Percentiles rank a stretch among this genome's conserved stretches.
phyloP scores from a whole-genome alignment of 2,797 vertebrate species.

The Harpagifer antarcticus region DNA sequence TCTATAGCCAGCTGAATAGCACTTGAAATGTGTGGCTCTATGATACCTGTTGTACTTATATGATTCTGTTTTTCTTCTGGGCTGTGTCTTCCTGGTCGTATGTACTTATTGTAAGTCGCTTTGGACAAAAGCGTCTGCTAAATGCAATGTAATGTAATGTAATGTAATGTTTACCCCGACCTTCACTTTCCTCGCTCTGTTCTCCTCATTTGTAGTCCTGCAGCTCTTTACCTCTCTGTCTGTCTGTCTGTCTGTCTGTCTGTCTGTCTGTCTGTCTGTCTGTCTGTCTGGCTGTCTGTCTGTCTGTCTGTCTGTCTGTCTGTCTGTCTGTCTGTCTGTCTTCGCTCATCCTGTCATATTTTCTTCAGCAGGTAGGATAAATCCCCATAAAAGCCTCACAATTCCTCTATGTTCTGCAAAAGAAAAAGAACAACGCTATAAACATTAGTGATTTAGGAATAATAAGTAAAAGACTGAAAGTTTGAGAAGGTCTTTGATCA shows the following conservation, averaged over 20 bases:
- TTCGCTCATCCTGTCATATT: conserved; percentile 1
- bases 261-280: conserved; percentile 7
- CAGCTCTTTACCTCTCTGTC: conserved; percentile 12
- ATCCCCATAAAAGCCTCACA: neutral
- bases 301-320: conserved; percentile 7
- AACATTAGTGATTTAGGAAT: conserved; percentile 9
- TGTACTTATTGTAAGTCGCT: too few species aligned
- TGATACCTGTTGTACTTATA: too few species aligned
- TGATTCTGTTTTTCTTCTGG: too few species aligned
- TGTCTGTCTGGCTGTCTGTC: conserved; percentile 8
- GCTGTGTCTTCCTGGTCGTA: too few species aligned
- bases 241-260: neutral
- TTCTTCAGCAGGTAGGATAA: neutral
- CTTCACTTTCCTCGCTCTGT: neutral
- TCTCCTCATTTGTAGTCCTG: conserved; percentile 19
- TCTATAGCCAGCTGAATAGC: too few species aligned
- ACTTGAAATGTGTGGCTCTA: too few species aligned
- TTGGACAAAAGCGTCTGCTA: too few species aligned
- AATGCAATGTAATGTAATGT: too few species aligned
- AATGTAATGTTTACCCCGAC: neutral
- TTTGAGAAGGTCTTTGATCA: neutral
- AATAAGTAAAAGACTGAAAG: neutral
- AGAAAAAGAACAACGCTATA: neutral
- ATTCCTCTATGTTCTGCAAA: neutral
- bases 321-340: neutral